phyloP scores from a whole-genome alignment of 2,797 vertebrate species.

The Morelia viridis region DNA sequence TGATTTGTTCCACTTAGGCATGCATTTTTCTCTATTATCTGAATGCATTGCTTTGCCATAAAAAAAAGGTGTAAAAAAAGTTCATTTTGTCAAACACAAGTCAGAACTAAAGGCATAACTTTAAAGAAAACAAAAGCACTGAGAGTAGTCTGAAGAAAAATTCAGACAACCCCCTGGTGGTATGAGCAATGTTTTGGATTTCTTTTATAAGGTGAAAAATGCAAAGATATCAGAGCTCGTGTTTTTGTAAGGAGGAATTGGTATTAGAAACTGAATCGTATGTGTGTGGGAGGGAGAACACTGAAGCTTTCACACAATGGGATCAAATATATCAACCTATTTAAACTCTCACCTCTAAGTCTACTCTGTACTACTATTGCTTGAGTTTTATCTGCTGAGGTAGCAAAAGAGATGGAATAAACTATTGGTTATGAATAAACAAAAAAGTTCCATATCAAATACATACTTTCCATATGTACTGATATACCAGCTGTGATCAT shows the following conservation, averaged over 20 bases:
- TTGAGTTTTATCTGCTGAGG: slow-evolving; percentile 45
- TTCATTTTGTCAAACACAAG: slow-evolving; percentile 57
- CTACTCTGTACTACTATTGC: slow-evolving; percentile 33
- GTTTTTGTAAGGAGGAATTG: slow-evolving; percentile 44
- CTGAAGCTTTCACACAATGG: slow-evolving; percentile 10
- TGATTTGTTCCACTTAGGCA: slow-evolving; percentile 69
- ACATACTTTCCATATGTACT: not conserved
- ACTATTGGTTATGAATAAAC: slow-evolving; percentile 38
- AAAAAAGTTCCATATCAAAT: not conserved
- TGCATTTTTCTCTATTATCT: slow-evolving; percentile 67
- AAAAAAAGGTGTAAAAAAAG: slow-evolving; percentile 55
- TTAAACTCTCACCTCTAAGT: slow-evolving; percentile 51
- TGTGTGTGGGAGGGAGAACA: slow-evolving; percentile 7
- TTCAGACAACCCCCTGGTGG: slow-evolving; percentile 47
- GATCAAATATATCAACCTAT: slow-evolving; percentile 58
- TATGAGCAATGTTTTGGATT: slow-evolving; percentile 59
- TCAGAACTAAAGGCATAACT: slow-evolving; percentile 27
- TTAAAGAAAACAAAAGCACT: slow-evolving; percentile 23
- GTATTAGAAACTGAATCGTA: slow-evolving; percentile 54
- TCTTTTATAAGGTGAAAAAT: slow-evolving; percentile 49
- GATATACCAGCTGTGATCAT: not conserved
- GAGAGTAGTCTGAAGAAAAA: slow-evolving; percentile 56
- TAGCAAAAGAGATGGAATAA: slow-evolving; percentile 29
- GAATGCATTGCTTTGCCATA: slow-evolving; percentile 40
- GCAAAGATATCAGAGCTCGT: slow-evolving; percentile 48